Evolutionary conservation across 1,140 invertebrate genomes (phyloP).

Genomic region (Thaumatotibia leucotreta): DNA sequence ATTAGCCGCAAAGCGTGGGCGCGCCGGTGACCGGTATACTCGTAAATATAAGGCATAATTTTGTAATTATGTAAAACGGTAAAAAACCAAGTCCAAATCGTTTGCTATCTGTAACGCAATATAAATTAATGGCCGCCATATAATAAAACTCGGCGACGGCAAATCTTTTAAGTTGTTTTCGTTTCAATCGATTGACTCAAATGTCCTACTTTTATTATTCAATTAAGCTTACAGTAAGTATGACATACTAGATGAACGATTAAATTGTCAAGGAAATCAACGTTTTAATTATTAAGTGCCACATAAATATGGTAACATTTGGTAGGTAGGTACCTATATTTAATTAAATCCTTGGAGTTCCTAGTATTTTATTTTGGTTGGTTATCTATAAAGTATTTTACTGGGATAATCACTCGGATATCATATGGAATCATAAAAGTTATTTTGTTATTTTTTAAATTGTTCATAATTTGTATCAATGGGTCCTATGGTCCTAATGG

Average conservation of each 20-base stretch:
- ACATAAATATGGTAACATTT: no score
- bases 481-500: no score
- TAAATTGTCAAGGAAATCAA: constrained; percentile 20
- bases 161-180: constrained; percentile 50
- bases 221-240: constrained; percentile 38
- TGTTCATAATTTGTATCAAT: no score
- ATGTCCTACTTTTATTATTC: constrained; percentile 53
- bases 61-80: constrained; percentile 71
- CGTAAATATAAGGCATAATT: constrained; percentile 65
- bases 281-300: not conserved
- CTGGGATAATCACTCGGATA: no score
- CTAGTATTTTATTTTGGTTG: no score
- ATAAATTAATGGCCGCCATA: constrained; percentile 59
- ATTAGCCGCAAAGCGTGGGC: constrained; percentile 53
- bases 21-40: constrained; percentile 37
- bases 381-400: no score
- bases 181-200: constrained; percentile 51
- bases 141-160: constrained; percentile 61
- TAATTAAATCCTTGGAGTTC: no score
- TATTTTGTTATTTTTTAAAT: no score
- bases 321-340: no score
- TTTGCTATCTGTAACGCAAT: constrained; percentile 67
- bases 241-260: constrained; percentile 14
- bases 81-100: constrained; percentile 61
- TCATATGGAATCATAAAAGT: no score